Conservation (phyloP, 2,888 invertebrate genomes). For the Protophormia terraenovae region DNA sequence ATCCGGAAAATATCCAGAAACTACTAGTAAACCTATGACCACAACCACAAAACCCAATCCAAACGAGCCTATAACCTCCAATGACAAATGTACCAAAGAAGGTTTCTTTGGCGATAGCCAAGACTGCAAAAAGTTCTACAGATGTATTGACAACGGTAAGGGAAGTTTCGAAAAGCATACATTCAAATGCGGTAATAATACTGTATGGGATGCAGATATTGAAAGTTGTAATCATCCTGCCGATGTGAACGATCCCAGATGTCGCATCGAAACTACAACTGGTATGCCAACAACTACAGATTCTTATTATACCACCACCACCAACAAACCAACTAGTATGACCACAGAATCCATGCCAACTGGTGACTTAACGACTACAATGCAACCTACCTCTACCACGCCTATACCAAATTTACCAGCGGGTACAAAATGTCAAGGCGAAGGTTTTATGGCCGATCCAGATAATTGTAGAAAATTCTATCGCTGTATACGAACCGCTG, state of each 20-base stretch:
- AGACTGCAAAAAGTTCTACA: conserved; percentile 85
- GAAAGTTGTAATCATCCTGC: conserved; percentile 75
- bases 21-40: conserved; percentile 34
- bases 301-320: conserved; percentile 54
- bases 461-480: conserved; percentile 84
- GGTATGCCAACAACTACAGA: conserved; percentile 42
- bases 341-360: conserved; percentile 58
- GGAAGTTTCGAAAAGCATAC: conserved; percentile 84
- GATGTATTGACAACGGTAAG: conserved; percentile 85
- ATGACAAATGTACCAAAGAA: conserved; percentile 77
- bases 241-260: conserved; percentile 70
- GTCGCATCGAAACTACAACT: conserved; percentile 66
- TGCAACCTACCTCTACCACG: conserved; percentile 70
- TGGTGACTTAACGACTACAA: conserved; percentile 70
- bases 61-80: conserved; percentile 66
- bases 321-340: conserved; percentile 33
- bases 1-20: conserved; percentile 56
- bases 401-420: conserved; percentile 76
- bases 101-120: conserved; percentile 80
- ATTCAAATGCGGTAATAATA: conserved; percentile 85
- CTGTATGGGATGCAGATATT: conserved; percentile 83
- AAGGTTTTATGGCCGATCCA: conserved; percentile 85
- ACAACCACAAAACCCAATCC: conserved; percentile 69
- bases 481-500: conserved; percentile 83
- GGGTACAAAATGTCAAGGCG: conserved; percentile 82